Evolutionary conservation across 2,797 vertebrate genomes (phyloP), one percentile per base, ranked within the genome.

Genomic region (Peromyscus nudipes): DNA sequence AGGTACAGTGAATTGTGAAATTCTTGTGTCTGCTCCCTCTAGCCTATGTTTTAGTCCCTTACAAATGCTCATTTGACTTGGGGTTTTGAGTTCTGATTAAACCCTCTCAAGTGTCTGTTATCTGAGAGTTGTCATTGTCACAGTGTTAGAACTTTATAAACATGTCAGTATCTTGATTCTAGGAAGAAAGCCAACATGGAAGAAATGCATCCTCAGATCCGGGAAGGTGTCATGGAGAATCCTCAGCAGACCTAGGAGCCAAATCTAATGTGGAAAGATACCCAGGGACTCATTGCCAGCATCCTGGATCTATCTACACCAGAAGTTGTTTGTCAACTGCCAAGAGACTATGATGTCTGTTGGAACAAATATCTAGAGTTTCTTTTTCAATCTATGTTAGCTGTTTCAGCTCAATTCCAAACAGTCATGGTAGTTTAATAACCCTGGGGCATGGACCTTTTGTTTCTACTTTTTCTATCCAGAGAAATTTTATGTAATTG

Each of bases 391-490:
- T 43, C 12, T 91, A 62, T 29, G 64, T 29, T 81, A 69, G 62
- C 19, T 57, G 77, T 93, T 88, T 27, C 40, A 82, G 81, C 65
- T 92, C 62, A 79, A 82, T 65, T 79, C 17, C 65, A 88, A 84
- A 69, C 10, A 46, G 17, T 82, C 3, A 2, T 34, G 13, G 31
- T 29, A 65, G 6, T 64, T 81, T 94, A 77, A 77, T 64, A 88
- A 62, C 25, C 29, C 25, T 9, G 29, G 21, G 8, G 4, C 40
- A 37, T 43, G 17, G 4, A 43, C 17, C 62, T 67, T 84, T 88
- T 55, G 67, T 69, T 89, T 92, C 37, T 92, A 55, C 29, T 80
- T 9, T 91, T 27, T 91, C 37, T 94, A 87, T 76, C 34, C 84
- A 94, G 69, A 31, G 0, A 0, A 14, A 52, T 43, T 89, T 82